These are phyloP conservation scores for Cryptus armator DNA, from an alignment of 2,888 invertebrate genomes.

Conservation along the genomic window DNA sequence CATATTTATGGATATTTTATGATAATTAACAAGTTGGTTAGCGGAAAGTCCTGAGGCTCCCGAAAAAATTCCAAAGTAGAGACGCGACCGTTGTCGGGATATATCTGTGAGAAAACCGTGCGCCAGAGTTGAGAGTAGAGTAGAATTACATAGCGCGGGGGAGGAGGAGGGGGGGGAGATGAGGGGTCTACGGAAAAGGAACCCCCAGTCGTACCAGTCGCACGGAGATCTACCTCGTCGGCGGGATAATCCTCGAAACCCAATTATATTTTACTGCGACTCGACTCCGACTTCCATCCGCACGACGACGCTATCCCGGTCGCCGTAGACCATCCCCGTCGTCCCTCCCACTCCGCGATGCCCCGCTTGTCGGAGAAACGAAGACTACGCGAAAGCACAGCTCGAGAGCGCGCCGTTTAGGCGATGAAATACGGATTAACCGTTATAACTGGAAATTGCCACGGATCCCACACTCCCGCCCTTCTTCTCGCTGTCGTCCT, in stretches of 20 bases:
- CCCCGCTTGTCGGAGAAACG: slow-evolving; percentile 72
- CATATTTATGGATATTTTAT: slow-evolving; percentile 30
- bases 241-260: slow-evolving; percentile 85
- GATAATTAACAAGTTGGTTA: slow-evolving; percentile 43
- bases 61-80: slow-evolving; percentile 20
- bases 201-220: slow-evolving; percentile 72
- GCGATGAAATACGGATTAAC: slow-evolving; percentile 85
- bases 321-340: slow-evolving; percentile 36
- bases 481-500: slow-evolving; percentile 70
- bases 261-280: slow-evolving; percentile 85
- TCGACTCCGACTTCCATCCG: slow-evolving; percentile 84
- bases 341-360: slow-evolving; percentile 1
- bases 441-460: slow-evolving; percentile 84
- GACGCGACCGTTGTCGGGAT: slow-evolving; percentile 20
- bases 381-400: slow-evolving; percentile 74
- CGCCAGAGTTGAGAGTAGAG: slow-evolving; percentile 40
- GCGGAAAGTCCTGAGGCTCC: slow-evolving; percentile 20
- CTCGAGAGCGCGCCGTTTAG: slow-evolving; percentile 76
- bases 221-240: slow-evolving; percentile 84
- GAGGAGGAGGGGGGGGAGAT: slow-evolving; percentile 44
- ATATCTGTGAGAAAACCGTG: slow-evolving; percentile 55
- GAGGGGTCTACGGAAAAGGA: slow-evolving; percentile 57
- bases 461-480: slow-evolving; percentile 66
- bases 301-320: slow-evolving; percentile 65
- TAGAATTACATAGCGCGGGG: slow-evolving; percentile 56